Evolutionary conservation across 2,113 vertebrate species (phyloP).

Genomic region (Phyllostomus hastatus): DNA sequence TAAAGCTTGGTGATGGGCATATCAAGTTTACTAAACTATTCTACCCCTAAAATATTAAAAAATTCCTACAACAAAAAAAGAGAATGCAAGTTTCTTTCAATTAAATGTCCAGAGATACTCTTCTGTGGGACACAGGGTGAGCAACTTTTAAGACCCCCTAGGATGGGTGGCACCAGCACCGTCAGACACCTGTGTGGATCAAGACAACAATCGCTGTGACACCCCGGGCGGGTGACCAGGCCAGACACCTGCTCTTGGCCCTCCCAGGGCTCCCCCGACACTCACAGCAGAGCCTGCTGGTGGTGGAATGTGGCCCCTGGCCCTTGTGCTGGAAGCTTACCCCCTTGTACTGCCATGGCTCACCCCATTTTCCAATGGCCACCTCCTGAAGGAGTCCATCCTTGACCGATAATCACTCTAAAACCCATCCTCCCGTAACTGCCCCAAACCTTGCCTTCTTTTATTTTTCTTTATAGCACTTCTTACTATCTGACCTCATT

Average conservation of each 20-base stretch:
- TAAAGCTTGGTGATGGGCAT: neutral
- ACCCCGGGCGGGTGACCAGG: rapidly evolving
- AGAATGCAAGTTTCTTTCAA: neutral
- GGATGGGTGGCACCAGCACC: neutral
- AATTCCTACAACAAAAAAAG: neutral
- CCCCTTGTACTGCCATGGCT: neutral
- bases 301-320: neutral
- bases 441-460: neutral
- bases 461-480: neutral
- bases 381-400: neutral
- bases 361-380: neutral
- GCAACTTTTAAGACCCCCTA: neutral
- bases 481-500: neutral
- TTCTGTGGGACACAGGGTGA: neutral
- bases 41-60: neutral
- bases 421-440: neutral
- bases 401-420: neutral
- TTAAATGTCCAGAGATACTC: neutral
- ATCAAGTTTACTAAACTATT: neutral
- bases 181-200: neutral
- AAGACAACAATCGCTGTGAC: rapidly evolving
- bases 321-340: neutral
- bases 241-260: too few relatives aligned
- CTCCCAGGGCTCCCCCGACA: rapidly evolving
- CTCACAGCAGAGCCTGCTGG: neutral